A percentile compares a stretch with the other conserved stretches of the same genome.
Conservation (phyloP, 1,140 invertebrate genomes). For the Ceratina calcarata region DNA sequence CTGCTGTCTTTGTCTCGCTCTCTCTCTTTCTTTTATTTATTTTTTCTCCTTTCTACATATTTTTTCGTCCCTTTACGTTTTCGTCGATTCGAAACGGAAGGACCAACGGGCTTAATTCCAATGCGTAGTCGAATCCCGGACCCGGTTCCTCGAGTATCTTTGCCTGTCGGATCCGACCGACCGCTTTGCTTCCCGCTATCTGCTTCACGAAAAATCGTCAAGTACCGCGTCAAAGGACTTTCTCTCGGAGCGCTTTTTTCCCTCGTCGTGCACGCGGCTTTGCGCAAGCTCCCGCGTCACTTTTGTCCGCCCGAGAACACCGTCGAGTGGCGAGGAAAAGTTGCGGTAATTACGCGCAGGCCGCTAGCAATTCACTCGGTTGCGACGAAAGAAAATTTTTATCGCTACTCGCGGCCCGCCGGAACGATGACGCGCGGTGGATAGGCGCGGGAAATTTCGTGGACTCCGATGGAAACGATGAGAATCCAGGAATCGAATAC, state of each 20-base stretch:
- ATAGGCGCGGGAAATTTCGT: conserved; percentile 15
- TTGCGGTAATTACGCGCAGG: conserved; percentile 43
- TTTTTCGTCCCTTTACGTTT: too few relatives aligned
- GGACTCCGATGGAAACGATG: conserved; percentile 20
- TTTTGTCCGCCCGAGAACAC: conserved; percentile 44
- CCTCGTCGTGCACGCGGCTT: not conserved
- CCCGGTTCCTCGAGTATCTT: conserved; percentile 39
- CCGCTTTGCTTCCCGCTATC: conserved; percentile 37
- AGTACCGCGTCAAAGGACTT: conserved; percentile 52
- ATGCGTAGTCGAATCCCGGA: conserved; percentile 51
- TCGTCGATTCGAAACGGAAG: not conserved
- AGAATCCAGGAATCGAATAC: conserved; percentile 38
- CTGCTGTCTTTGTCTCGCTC: too few relatives aligned
- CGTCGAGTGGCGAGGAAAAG: conserved; percentile 37
- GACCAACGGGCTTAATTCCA: conserved; percentile 56
- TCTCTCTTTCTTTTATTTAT: not conserved
- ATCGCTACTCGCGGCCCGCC: conserved; percentile 11
- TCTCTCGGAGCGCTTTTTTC: conserved; percentile 48
- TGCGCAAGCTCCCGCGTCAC: conserved; percentile 19
- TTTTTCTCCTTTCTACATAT: too few relatives aligned
- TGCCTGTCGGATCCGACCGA: not conserved
- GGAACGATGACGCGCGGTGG: not conserved
- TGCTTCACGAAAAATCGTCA: conserved; percentile 36
- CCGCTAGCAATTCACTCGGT: conserved; percentile 10
- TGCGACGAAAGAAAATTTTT: conserved; percentile 9